A percentile compares a stretch with the other conserved stretches of the same genome.
These are phyloP conservation scores for Parnassius mnemosyne DNA, from an alignment of 2,888 invertebrate genomes.

Conservation along the genomic window DNA sequence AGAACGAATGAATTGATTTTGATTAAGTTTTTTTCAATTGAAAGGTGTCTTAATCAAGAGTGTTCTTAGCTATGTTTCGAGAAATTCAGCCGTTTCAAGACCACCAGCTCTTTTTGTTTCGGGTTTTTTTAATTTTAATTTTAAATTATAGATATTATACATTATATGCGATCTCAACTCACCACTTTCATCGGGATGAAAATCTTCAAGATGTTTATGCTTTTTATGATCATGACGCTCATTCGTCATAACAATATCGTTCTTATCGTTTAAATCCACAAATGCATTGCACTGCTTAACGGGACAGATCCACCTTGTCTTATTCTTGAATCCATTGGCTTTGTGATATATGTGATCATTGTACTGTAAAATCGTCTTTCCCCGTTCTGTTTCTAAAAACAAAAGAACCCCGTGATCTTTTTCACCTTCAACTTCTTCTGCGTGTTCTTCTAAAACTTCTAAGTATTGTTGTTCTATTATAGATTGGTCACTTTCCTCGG, in stretches of 20 bases:
- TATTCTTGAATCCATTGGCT: constrained; percentile 49
- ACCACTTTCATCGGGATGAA: constrained; percentile 22
- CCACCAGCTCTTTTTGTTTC: too few relatives aligned
- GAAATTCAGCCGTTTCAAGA: too few relatives aligned
- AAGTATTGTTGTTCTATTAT: constrained; percentile 3
- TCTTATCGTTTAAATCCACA: constrained; percentile 51
- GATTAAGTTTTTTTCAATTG: too few relatives aligned
- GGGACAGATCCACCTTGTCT: constrained; percentile 60
- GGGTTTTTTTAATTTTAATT: too few relatives aligned
- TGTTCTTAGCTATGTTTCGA: too few relatives aligned
- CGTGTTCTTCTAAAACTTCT: constrained; percentile 27
- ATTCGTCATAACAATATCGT: constrained; percentile 55
- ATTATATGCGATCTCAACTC: not conserved
- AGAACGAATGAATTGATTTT: too few relatives aligned
- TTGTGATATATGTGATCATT: constrained; percentile 58
- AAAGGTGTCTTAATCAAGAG: too few relatives aligned
- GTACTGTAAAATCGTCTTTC: constrained; percentile 54
- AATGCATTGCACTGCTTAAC: constrained; percentile 52
- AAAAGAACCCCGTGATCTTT: constrained; percentile 42
- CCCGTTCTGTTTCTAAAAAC: constrained; percentile 51
- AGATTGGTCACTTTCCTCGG: not conserved
- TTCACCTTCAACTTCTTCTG: constrained; percentile 27
- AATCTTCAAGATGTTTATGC: constrained; percentile 17
- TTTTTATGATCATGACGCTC: constrained; percentile 48
- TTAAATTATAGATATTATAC: not conserved